Conservation (phyloP, 2,888 invertebrate species). For the Micropterix aruncella region DNA sequence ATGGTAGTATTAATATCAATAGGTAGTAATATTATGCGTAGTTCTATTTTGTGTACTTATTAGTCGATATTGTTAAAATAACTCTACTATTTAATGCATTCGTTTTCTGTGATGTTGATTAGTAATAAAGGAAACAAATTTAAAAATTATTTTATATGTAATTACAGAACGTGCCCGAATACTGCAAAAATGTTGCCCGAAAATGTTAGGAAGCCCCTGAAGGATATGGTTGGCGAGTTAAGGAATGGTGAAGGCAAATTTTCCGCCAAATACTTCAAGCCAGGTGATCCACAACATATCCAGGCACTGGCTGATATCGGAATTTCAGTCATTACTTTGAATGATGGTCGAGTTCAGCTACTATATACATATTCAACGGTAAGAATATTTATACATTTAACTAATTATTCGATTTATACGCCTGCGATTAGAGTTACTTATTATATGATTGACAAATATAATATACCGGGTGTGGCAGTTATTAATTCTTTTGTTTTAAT, state of each 20-base stretch:
- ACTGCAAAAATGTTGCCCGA: conserved; percentile 72
- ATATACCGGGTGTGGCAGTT: too few species aligned
- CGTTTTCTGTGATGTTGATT: too few species aligned
- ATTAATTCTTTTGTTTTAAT: too few species aligned
- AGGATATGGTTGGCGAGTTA: conserved; percentile 73
- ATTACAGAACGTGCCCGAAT: conserved; percentile 74
- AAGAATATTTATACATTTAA: conserved; percentile 21
- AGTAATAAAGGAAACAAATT: too few species aligned
- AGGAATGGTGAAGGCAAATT: conserved; percentile 43
- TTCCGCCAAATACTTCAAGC: conserved; percentile 59
- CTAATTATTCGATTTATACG: neutral
- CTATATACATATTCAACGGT: conserved; percentile 82
- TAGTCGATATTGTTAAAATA: too few species aligned
- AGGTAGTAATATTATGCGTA: too few species aligned
- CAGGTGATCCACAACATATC: conserved; percentile 79
- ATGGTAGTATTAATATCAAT: too few species aligned
- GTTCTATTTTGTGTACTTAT: too few species aligned
- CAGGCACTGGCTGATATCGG: conserved; percentile 87
- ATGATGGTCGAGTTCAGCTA: conserved; percentile 85
- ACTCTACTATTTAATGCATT: too few species aligned
- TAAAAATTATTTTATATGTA: too few species aligned
- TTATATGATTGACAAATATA: too few species aligned
- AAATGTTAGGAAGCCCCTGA: conserved; percentile 68
- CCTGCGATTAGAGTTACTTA: too few species aligned
- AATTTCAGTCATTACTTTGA: conserved; percentile 75